Evolutionary conservation across 2,888 invertebrate genomes (phyloP), one percentile per base, ranked within the genome.

Genomic region (Euplexia lucipara): DNA sequence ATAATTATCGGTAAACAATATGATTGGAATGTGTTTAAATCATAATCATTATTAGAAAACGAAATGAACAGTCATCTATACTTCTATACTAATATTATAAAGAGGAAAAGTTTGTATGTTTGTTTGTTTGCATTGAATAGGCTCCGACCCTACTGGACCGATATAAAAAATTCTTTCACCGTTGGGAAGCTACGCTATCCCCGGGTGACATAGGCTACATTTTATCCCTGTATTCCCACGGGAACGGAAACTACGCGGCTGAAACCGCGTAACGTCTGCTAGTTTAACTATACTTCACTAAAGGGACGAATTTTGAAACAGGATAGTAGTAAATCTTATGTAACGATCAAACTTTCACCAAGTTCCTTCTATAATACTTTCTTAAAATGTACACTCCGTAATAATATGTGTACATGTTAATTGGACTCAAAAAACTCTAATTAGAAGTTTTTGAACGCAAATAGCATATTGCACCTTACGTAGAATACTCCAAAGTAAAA

Each of bases 391-490:
- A 53, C 52, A 32, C 65, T 66, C 56, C 18, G 61, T 70, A 65
- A 68, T 66, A 65, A 59, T 71, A 64, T 61, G 58, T 51, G 57
- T 72, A 64, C 67, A 70, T 72, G 69, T 76, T 79, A 82, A 76
- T 80, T 79, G 67, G 58, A 44, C 57, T 64, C 52, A 56, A 67
- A 69, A 73, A 79, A 71, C 66, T 51, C 49, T 69, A 82, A 80
- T 80, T 76, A 76, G 51, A 58, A 37, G 54, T 62, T 73, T 81
- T 79, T 82, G 65, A 68, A 68, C 63, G 70, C 76, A 70, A 73
- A 75, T 54, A 68, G 62, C 77, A 65, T 73, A 82, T 68, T 80
- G 73, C 77, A 71, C 70, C 44, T 75, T 22, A 26, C 41, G 14
- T 51, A 45, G 53, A 39, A 30, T 7, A 26, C 20, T 39, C 6